Evolutionary conservation across 2,797 vertebrate species (phyloP).

Genomic region (Macropus fuliginosus): DNA sequence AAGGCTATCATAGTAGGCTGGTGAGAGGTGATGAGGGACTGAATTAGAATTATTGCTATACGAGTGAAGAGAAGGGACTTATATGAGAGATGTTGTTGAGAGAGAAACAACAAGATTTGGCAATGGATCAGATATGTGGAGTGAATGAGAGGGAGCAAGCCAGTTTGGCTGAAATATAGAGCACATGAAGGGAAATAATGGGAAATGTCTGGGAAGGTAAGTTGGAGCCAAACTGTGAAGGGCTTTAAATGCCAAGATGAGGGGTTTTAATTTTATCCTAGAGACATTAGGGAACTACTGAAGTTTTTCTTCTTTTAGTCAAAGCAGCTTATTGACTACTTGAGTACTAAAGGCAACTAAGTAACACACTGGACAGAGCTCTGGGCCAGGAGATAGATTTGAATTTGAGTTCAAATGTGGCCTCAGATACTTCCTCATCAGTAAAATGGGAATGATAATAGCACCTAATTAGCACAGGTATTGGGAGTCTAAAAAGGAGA

Average conservation of each 20-base stretch:
- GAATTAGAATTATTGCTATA: neutral
- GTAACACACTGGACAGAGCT: neutral
- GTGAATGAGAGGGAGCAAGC: neutral
- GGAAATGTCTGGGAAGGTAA: neutral
- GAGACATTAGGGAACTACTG: neutral
- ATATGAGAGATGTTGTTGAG: neutral
- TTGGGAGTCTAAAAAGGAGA: neutral
- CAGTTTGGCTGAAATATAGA: neutral
- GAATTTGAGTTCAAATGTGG: neutral
- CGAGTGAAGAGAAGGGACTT: neutral
- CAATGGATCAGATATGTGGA: neutral
- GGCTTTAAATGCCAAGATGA: neutral
- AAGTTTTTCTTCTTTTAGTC: neutral
- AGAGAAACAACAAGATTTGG: neutral
- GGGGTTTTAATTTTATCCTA: neutral
- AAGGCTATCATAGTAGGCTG: neutral
- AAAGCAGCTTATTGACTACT: neutral
- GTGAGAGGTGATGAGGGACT: neutral
- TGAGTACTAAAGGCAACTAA: neutral
- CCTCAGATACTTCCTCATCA: neutral
- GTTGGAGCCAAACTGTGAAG: neutral
- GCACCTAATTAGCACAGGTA: neutral
- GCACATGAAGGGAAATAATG: neutral
- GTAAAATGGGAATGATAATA: neutral
- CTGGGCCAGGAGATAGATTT: neutral